Evolutionary conservation across 2,888 invertebrate genomes (phyloP).

Genomic region (Ornithoptera priamus): DNA sequence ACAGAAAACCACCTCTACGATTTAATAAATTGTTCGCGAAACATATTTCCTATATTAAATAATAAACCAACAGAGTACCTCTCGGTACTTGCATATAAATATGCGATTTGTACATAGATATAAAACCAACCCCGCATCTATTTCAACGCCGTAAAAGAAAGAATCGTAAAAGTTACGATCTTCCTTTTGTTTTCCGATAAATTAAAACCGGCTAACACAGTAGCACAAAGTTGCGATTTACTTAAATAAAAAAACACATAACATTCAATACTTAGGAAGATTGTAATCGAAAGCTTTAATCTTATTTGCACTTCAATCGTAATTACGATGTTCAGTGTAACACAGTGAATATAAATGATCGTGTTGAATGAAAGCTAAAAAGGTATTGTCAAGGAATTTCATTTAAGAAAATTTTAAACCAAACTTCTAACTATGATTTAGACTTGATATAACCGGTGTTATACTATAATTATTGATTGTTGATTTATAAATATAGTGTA

Average conservation of each 20-base stretch:
- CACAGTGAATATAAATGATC: not conserved
- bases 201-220: slow-evolving; percentile 23
- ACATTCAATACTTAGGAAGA: not conserved
- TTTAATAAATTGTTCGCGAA: not conserved
- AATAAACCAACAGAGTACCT: not conserved
- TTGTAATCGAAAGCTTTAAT: not conserved
- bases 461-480: too few relatives aligned
- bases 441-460: too few relatives aligned
- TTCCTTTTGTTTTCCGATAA: slow-evolving; percentile 25
- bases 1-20: not conserved
- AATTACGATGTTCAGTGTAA: not conserved
- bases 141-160: slow-evolving; percentile 25
- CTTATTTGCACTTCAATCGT: not conserved
- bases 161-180: slow-evolving; percentile 30
- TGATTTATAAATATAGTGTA: too few relatives aligned
- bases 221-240: slow-evolving; percentile 15
- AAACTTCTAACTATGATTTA: too few relatives aligned
- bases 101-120: slow-evolving; percentile 11
- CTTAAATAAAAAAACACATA: slow-evolving; percentile 4
- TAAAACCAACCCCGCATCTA: slow-evolving; percentile 27
- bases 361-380: too few relatives aligned
- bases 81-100: slow-evolving; percentile 16
- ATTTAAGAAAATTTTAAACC: too few relatives aligned
- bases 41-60: not conserved
- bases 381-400: too few relatives aligned